Percentiles rank a stretch among this genome's conserved stretches.
Conservation (phyloP, 1,140 invertebrate genomes). For the Pteromalus puparum region DNA sequence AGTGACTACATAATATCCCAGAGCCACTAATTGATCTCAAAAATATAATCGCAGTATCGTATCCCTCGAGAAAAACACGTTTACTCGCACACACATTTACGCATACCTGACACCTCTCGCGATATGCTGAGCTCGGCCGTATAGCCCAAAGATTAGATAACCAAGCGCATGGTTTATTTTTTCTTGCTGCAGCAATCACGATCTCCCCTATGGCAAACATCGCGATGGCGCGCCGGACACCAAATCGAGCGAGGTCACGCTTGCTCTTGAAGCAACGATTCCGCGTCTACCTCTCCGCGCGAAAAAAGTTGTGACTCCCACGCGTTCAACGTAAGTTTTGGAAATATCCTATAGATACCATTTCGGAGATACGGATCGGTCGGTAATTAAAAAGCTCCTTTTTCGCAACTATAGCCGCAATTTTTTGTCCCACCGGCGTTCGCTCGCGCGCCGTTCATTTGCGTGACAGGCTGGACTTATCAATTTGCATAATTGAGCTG, state of each 20-base stretch:
- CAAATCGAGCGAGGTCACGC: conserved; percentile 9
- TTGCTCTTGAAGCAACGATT: background rate
- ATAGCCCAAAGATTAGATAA: conserved; percentile 40
- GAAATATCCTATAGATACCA: background rate
- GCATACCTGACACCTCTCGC: conserved; percentile 18
- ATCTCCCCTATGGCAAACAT: conserved; percentile 26
- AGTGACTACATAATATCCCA: background rate
- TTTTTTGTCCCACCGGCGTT: background rate
- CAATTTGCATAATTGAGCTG: conserved; percentile 11
- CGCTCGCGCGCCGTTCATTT: too few relatives aligned
- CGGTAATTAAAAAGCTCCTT: conserved; percentile 3
- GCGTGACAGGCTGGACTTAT: background rate
- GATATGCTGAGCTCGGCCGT: conserved; percentile 23
- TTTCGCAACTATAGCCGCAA: background rate
- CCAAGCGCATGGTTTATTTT: background rate
- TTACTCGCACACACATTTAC: background rate
- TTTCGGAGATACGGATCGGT: background rate
- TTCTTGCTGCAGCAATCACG: conserved; percentile 18
- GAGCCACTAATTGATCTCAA: background rate
- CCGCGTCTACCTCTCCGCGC: background rate
- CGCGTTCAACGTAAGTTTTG: background rate
- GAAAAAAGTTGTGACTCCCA: background rate
- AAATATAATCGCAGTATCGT: background rate
- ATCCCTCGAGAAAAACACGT: background rate
- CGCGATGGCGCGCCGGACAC: background rate